Evolutionary conservation across 2,888 invertebrate genomes (phyloP).

Genomic region (Lamellibrachia columna): DNA sequence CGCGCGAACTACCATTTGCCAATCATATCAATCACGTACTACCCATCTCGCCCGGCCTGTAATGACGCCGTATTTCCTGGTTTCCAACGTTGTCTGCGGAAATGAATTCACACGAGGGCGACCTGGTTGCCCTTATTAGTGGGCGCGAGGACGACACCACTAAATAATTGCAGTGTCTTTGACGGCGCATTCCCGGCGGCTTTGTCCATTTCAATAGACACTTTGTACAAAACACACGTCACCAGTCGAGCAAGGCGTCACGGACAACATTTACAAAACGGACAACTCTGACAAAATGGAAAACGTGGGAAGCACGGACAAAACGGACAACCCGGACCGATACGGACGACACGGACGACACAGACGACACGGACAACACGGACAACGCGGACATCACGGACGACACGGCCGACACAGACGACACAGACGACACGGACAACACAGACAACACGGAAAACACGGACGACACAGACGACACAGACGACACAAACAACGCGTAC

Average conservation of each 20-base stretch:
- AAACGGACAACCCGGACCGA: too few species aligned
- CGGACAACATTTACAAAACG: background rate
- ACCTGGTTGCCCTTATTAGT: background rate
- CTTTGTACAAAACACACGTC: background rate
- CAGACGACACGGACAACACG: too few species aligned
- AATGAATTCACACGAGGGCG: background rate
- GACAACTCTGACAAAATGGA: background rate
- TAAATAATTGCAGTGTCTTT: background rate
- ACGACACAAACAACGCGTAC: too few species aligned
- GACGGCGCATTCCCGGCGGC: background rate
- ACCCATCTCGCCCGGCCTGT: background rate
- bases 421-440: too few species aligned
- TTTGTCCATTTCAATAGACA: background rate
- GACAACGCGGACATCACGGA: too few species aligned
- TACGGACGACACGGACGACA: too few species aligned
- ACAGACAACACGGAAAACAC: too few species aligned
- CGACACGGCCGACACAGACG: too few species aligned
- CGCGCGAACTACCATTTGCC: constrained; percentile 8
- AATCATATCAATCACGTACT: background rate
- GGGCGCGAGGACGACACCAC: background rate
- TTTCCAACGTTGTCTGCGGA: background rate
- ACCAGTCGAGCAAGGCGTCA: background rate
- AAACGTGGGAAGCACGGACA: too few species aligned
- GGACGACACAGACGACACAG: too few species aligned
- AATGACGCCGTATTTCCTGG: background rate